Percentiles rank a stretch among this genome's conserved stretches.
Conservation (phyloP, 2,888 invertebrate species). For the Epirrhoe tristata region DNA sequence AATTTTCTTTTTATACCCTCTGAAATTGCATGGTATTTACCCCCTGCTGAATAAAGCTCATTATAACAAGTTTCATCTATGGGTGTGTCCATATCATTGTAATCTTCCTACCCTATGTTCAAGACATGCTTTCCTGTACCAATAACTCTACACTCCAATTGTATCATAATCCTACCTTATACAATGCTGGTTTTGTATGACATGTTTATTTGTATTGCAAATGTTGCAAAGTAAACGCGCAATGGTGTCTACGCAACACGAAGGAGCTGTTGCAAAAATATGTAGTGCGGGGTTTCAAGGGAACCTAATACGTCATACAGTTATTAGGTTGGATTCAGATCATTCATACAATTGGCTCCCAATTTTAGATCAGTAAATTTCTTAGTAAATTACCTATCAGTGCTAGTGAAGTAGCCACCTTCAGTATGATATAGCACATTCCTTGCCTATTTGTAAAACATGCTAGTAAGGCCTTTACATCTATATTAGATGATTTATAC, state of each 20-base stretch:
- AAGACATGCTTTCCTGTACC: conserved; percentile 52
- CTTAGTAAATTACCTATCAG: too few relatives aligned
- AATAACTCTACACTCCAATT: conserved; percentile 10
- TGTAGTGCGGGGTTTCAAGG: conserved; percentile 35
- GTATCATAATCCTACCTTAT: neutral
- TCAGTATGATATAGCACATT: too few relatives aligned
- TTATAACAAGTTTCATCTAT: conserved; percentile 60
- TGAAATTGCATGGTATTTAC: conserved; percentile 73
- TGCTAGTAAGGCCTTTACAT: too few relatives aligned
- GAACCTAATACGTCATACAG: conserved; percentile 53
- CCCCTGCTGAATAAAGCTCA: conserved; percentile 81
- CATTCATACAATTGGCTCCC: neutral
- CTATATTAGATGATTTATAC: too few relatives aligned
- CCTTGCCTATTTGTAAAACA: too few relatives aligned
- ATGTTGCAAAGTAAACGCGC: conserved; percentile 10
- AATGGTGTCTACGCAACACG: conserved; percentile 25
- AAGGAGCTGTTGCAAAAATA: neutral
- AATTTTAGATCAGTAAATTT: neutral
- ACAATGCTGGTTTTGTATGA: conserved; percentile 16
- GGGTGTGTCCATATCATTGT: conserved; percentile 76
- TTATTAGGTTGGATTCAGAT: conserved; percentile 48
- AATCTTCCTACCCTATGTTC: conserved; percentile 74
- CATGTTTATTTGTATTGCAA: neutral
- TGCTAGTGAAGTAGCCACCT: too few relatives aligned
- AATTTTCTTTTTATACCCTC: conserved; percentile 70